Conservation (phyloP, 2,113 vertebrate species). For the Leptobrachium ailaonicum region DNA sequence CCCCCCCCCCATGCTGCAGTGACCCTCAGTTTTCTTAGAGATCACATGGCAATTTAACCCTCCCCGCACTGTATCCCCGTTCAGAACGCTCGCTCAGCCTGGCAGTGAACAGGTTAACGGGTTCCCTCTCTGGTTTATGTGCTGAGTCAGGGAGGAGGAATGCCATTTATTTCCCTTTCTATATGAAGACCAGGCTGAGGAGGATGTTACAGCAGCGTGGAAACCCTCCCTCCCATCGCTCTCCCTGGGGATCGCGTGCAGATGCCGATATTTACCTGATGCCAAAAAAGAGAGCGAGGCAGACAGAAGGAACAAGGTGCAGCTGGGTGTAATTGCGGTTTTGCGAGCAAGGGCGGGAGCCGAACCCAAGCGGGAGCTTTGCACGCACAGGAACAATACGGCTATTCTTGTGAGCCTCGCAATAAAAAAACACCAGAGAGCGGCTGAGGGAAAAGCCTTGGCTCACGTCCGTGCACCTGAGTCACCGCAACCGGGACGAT, state of each 20-base stretch:
- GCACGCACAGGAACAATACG: conserved; percentile 92
- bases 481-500: conserved; percentile 31
- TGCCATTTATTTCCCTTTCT: conserved; percentile 54
- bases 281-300: conserved; percentile 68
- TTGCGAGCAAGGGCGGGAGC: conserved; percentile 77
- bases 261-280: conserved; percentile 74
- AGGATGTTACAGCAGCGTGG: conserved; percentile 50
- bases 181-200: conserved; percentile 50
- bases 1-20: too few relatives aligned
- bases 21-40: too few relatives aligned
- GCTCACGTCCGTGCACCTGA: conserved; percentile 43
- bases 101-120: background rate
- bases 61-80: background rate
- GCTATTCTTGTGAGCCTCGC: conserved; percentile 76
- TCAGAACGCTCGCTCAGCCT: background rate
- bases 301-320: conserved; percentile 65
- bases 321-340: conserved; percentile 73
- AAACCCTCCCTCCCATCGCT: conserved; percentile 53
- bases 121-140: background rate
- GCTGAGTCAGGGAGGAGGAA: conserved; percentile 59
- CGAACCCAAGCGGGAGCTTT: conserved; percentile 73
- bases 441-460: conserved; percentile 44
- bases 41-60: background rate
- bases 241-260: conserved; percentile 67
- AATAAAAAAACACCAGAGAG: conserved; percentile 41